Evolutionary conservation across 2,888 invertebrate genomes (phyloP).

Genomic region (Xestobium rufovillosum): DNA sequence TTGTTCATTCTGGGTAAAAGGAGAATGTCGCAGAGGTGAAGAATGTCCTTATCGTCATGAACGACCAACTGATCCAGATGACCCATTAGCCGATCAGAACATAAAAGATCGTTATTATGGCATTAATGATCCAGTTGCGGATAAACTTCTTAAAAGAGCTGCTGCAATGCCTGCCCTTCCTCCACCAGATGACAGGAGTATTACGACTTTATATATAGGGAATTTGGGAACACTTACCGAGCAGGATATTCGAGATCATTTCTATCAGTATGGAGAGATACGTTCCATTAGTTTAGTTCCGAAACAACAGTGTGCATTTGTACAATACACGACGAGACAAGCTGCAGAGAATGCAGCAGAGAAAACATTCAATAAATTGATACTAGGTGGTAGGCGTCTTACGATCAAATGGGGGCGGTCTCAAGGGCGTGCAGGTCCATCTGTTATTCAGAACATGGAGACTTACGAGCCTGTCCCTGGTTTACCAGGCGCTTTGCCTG

Average conservation of each 20-base stretch:
- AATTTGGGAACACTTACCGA: slow-evolving; percentile 88
- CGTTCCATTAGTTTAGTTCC: slow-evolving; percentile 86
- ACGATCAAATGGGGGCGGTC: slow-evolving; percentile 99
- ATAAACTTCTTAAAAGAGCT: slow-evolving; percentile 83
- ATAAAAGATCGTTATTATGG: slow-evolving; percentile 93
- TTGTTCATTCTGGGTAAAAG: slow-evolving; percentile 98
- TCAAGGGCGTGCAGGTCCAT: slow-evolving; percentile 62
- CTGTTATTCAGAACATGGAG: slow-evolving; percentile 46
- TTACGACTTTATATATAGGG: slow-evolving; percentile 96
- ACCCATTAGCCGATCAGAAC: slow-evolving; percentile 92
- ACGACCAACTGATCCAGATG: slow-evolving; percentile 94
- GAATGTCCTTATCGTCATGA: slow-evolving; percentile 95
- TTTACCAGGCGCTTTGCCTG: slow-evolving; percentile 63
- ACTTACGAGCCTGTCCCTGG: slow-evolving; percentile 70
- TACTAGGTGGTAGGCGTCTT: slow-evolving; percentile 71
- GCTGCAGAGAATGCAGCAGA: slow-evolving; percentile 94
- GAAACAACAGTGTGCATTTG: slow-evolving; percentile 93
- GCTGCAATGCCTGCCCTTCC: slow-evolving; percentile 92
- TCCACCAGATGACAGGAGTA: slow-evolving; percentile 90
- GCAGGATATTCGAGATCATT: slow-evolving; percentile 84
- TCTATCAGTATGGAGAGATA: slow-evolving; percentile 98
- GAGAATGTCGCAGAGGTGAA: slow-evolving; percentile 91
- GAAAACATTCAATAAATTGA: slow-evolving; percentile 90
- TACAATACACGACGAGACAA: slow-evolving; percentile 85
- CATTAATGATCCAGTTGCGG: slow-evolving; percentile 92